Percentiles rank a stretch among this genome's conserved stretches.
Evolutionary conservation across 1,140 invertebrate genomes (phyloP).

Genomic region (Eurosta solidaginis): DNA sequence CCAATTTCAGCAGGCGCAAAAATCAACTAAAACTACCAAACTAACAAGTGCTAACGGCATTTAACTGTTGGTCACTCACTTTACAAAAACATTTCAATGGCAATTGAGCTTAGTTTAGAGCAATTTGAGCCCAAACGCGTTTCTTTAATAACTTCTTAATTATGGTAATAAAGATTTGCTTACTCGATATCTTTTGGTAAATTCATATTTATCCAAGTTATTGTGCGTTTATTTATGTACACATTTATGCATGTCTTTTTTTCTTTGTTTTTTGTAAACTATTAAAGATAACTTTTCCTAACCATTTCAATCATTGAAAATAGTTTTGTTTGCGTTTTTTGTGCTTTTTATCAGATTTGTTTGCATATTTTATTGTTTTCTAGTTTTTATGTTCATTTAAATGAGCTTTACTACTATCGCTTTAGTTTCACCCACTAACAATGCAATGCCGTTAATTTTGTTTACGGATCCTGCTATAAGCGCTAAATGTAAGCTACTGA

Average conservation of each 20-base stretch:
- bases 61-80: background rate
- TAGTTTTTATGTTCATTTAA: background rate
- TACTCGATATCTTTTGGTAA: no score
- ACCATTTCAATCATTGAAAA: background rate
- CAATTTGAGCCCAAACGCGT: background rate
- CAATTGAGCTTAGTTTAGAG: background rate
- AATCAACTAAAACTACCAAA: background rate
- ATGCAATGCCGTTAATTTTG: background rate
- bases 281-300: background rate
- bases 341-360: background rate
- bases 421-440: background rate
- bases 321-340: background rate
- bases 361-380: background rate
- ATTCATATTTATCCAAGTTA: background rate
- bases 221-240: background rate
- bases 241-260: background rate
- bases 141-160: conserved; percentile 13
- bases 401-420: background rate
- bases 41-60: background rate
- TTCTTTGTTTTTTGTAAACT: background rate
- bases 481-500: background rate
- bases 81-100: background rate
- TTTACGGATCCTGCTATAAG: background rate
- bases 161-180: conserved; percentile 18
- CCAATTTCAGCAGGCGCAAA: no score